Conservation (phyloP, 2,888 invertebrate species). For the Drosophila koepferae region DNA sequence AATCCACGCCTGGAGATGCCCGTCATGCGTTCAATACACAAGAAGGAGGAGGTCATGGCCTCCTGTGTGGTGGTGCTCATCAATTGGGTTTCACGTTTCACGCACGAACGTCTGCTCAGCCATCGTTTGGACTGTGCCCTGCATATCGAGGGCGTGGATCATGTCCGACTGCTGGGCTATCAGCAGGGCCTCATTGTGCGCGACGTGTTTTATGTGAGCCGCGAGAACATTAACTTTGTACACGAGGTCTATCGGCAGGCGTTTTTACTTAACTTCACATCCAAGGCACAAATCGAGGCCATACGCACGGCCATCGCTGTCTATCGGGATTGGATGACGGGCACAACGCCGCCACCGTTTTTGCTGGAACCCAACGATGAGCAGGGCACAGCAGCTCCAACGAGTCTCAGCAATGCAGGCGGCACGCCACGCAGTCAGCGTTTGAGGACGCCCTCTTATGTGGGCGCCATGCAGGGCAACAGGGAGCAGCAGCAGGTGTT, state of each 20-base stretch:
- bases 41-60: conserved; percentile 88
- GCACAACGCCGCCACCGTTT: conserved; percentile 92
- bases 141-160: conserved; percentile 83
- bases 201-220: conserved; percentile 93
- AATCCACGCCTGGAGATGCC: conserved; percentile 93
- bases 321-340: conserved; percentile 98
- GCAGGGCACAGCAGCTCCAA: conserved; percentile 3
- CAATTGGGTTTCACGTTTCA: conserved; percentile 95
- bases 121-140: conserved; percentile 82
- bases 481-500: conserved; percentile 91
- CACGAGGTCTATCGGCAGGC: conserved; percentile 97
- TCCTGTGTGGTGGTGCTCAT: conserved; percentile 93
- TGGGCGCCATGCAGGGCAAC: conserved; percentile 88
- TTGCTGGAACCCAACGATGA: conserved; percentile 89
- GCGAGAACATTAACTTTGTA: conserved; percentile 97
- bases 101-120: conserved; percentile 88
- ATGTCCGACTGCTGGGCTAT: conserved; percentile 81
- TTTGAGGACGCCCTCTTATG: conserved; percentile 93
- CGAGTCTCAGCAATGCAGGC: conserved; percentile 71
- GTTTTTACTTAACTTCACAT: conserved; percentile 92
- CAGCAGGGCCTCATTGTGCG: conserved; percentile 89
- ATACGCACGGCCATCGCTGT: conserved; percentile 95
- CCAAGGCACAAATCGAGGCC: conserved; percentile 91
- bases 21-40: conserved; percentile 87
- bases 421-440: conserved; percentile 86